A percentile compares a stretch with the other conserved stretches of the same genome.
phyloP scores from a whole-genome alignment of 92 coral and sea anemone species.

The Epizoanthus stellaris region DNA sequence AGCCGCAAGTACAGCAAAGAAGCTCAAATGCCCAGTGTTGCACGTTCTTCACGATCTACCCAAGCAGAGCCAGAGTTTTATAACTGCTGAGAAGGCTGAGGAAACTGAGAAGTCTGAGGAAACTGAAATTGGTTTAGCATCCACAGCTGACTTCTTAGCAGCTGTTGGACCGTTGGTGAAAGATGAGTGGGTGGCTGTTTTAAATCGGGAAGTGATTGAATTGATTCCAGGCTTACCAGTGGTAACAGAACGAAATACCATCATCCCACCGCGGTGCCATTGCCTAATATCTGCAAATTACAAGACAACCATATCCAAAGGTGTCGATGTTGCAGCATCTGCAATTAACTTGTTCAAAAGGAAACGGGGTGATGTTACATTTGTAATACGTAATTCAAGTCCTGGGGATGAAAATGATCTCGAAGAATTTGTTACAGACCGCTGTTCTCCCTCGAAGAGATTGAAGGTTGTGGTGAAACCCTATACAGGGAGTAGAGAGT shows the following conservation, averaged over 20 bases:
- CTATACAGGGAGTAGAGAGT: conserved; percentile 3
- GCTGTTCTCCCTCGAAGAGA: background rate
- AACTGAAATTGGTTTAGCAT: background rate
- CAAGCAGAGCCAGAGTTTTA: background rate
- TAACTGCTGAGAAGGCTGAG: background rate
- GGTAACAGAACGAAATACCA: conserved; percentile 47
- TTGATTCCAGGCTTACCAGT: conserved; percentile 75
- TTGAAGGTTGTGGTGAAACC: background rate
- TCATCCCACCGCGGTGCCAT: conserved; percentile 60
- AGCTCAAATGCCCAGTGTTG: conserved; percentile 50
- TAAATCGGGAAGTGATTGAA: conserved; percentile 61
- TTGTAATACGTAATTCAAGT: background rate
- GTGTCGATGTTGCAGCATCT: conserved; percentile 9
- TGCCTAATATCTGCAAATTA: conserved; percentile 25
- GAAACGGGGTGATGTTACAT: background rate
- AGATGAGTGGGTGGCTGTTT: conserved; percentile 65
- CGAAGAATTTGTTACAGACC: background rate
- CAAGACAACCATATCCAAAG: background rate
- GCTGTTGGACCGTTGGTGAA: conserved; percentile 64
- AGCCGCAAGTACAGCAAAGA: conserved; percentile 52
- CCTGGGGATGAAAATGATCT: background rate
- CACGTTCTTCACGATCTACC: conserved; percentile 68
- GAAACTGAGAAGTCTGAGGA: background rate
- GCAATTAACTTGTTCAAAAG: background rate
- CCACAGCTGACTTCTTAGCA: background rate